Conservation (phyloP, 2,113 vertebrate genomes). For the Rhodinocichla rosea region DNA sequence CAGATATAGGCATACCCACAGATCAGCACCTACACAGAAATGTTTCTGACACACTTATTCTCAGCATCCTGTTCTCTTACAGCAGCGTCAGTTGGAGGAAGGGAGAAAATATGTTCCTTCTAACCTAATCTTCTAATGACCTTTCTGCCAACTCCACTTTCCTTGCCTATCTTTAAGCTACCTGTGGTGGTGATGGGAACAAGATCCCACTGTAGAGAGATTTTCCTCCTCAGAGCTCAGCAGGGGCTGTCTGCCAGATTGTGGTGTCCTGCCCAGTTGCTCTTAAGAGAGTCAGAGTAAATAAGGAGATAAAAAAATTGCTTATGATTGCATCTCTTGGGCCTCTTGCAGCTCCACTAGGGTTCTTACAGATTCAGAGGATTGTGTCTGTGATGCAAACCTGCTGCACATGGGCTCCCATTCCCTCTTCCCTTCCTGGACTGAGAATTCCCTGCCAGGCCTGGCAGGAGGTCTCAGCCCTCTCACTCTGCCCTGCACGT, state of each 20-base stretch:
- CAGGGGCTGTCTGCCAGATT: neutral
- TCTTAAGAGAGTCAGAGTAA: neutral
- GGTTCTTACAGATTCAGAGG: neutral
- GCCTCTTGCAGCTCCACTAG: neutral
- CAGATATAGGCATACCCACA: slow-evolving; percentile 68
- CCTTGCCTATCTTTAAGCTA: neutral
- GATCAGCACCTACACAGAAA: slow-evolving; percentile 68
- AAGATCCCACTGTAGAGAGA: neutral
- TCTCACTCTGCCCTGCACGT: neutral
- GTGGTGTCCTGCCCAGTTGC: neutral
- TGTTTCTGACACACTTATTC: slow-evolving; percentile 65
- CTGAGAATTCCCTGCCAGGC: neutral
- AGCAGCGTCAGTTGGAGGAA: slow-evolving; percentile 37
- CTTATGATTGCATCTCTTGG: neutral
- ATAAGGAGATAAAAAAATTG: neutral
- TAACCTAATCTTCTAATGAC: slow-evolving; percentile 49
- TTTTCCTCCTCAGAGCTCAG: neutral
- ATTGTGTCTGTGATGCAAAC: neutral
- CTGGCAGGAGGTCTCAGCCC: slow-evolving; percentile 32
- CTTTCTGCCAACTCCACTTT: neutral
- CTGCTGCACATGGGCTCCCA: neutral
- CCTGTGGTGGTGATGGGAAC: neutral
- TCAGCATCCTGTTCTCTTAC: slow-evolving; percentile 54
- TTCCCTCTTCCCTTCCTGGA: neutral
- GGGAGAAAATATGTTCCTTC: slow-evolving; percentile 36